Percentiles rank a stretch among this genome's conserved stretches.
Evolutionary conservation across 2,113 vertebrate genomes (phyloP).

Genomic region (Pseudorasbora parva): DNA sequence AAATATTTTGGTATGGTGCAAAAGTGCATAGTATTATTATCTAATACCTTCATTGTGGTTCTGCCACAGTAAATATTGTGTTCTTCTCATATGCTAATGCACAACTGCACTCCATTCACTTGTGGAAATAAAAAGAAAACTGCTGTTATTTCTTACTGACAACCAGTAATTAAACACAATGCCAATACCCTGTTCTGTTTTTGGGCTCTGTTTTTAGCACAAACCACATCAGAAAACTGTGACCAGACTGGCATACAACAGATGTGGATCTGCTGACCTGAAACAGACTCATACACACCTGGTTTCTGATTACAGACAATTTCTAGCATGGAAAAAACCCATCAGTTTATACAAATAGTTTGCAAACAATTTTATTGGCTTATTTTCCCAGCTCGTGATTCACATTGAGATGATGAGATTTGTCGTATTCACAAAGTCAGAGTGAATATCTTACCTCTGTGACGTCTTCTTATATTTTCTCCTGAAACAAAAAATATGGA

Average conservation of each 20-base stretch:
- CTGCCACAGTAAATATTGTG: neutral
- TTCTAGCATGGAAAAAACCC: neutral
- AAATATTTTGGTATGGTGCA: too few species aligned
- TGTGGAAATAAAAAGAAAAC: constrained; percentile 11
- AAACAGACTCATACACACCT: constrained; percentile 8
- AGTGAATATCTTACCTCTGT: constrained; percentile 83
- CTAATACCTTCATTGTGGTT: neutral
- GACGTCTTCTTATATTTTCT: constrained; percentile 94
- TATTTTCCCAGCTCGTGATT: neutral
- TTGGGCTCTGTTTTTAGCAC: neutral
- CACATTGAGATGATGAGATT: neutral
- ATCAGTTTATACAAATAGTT: neutral
- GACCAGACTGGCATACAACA: neutral
- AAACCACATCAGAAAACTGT: neutral
- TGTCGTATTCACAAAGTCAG: neutral
- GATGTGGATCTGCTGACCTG: neutral
- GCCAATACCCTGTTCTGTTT: neutral
- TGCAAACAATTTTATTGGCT: constrained; percentile 11
- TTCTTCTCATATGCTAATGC: constrained; percentile 27
- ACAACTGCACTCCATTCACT: constrained; percentile 6
- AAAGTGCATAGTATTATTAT: neutral
- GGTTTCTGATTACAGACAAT: neutral
- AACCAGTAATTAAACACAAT: constrained; percentile 31
- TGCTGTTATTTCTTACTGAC: constrained; percentile 6
- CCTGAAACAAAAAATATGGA: constrained; percentile 74